A percentile compares a stretch with the other conserved stretches of the same genome.
These are phyloP conservation scores for Hypselothyrea guttata DNA, from an alignment of 2,888 invertebrate species.

Conservation along the genomic window DNA sequence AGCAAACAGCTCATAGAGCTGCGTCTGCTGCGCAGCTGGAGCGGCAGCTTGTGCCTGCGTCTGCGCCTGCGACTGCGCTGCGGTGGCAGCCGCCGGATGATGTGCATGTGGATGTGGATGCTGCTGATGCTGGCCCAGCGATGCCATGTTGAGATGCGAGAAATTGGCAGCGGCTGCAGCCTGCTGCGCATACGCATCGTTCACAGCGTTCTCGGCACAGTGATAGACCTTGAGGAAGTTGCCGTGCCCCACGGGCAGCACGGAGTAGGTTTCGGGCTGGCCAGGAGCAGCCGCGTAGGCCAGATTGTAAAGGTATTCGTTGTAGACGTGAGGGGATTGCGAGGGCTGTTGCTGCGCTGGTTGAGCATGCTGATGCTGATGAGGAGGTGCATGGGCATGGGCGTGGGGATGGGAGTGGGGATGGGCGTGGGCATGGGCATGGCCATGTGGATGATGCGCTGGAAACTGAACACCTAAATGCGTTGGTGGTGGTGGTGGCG, in stretches of 20 bases:
- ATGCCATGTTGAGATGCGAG: slow-evolving; percentile 62
- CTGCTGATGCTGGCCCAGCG: slow-evolving; percentile 54
- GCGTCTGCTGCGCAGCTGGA: slow-evolving; percentile 60
- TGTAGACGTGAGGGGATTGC: slow-evolving; percentile 65
- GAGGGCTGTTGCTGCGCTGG: slow-evolving; percentile 38
- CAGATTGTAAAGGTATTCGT: slow-evolving; percentile 74
- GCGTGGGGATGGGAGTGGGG: slow-evolving; percentile 25
- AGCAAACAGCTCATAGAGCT: slow-evolving; percentile 81
- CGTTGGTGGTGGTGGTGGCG: slow-evolving; percentile 48
- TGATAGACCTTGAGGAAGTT: slow-evolving; percentile 82
- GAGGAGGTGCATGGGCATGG: slow-evolving; percentile 41
- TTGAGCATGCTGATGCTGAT: slow-evolving; percentile 24
- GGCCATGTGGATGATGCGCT: slow-evolving; percentile 37
- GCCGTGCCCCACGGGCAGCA: slow-evolving; percentile 81
- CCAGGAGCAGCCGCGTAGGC: slow-evolving; percentile 59
- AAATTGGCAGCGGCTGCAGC: slow-evolving; percentile 32
- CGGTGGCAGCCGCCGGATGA: slow-evolving; percentile 20
- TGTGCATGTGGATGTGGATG: slow-evolving; percentile 61
- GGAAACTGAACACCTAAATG: slow-evolving; percentile 58
- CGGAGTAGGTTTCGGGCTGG: slow-evolving; percentile 80
- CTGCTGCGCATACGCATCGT: slow-evolving; percentile 55
- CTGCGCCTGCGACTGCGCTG: slow-evolving; percentile 19
- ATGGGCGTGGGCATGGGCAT: slow-evolving; percentile 33
- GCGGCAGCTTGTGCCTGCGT: slow-evolving; percentile 24
- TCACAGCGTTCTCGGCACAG: slow-evolving; percentile 73